Evolutionary conservation across 2,797 vertebrate genomes (phyloP).

Genomic region (Enteromius argenteus): DNA sequence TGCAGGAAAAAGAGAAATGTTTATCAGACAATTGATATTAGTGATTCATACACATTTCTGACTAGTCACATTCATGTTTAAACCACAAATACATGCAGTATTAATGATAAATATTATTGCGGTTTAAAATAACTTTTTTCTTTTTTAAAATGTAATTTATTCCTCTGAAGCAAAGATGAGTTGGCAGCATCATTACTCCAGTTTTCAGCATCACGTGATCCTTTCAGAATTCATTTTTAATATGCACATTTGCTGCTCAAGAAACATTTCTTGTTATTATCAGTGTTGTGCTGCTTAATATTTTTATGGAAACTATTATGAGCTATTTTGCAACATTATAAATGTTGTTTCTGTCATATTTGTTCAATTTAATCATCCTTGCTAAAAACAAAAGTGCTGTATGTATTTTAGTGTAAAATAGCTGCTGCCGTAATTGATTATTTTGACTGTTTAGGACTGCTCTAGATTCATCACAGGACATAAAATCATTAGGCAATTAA

Average conservation of each 20-base stretch:
- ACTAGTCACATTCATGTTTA: neutral
- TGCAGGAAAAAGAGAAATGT: constrained; percentile 63
- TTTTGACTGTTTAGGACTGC: neutral
- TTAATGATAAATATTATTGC: neutral
- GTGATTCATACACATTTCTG: neutral
- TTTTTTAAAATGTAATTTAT: neutral
- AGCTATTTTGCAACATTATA: neutral
- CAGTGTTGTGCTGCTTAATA: neutral
- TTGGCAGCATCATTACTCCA: no score
- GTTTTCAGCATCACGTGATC: no score
- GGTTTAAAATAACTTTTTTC: neutral
- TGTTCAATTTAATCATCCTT: neutral
- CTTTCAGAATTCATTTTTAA: no score
- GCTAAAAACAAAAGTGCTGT: neutral
- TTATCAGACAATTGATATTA: neutral
- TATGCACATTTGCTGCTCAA: neutral
- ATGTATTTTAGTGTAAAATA: neutral
- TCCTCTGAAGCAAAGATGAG: neutral
- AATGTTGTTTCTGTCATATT: neutral
- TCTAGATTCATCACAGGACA: neutral
- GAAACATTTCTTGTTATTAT: neutral
- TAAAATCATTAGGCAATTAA: neutral
- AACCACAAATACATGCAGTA: neutral
- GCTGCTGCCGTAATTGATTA: neutral
- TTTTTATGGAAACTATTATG: neutral